These are phyloP conservation scores for Fissipunctia ypsillon DNA, from an alignment of 2,888 invertebrate genomes.

Conservation along the genomic window DNA sequence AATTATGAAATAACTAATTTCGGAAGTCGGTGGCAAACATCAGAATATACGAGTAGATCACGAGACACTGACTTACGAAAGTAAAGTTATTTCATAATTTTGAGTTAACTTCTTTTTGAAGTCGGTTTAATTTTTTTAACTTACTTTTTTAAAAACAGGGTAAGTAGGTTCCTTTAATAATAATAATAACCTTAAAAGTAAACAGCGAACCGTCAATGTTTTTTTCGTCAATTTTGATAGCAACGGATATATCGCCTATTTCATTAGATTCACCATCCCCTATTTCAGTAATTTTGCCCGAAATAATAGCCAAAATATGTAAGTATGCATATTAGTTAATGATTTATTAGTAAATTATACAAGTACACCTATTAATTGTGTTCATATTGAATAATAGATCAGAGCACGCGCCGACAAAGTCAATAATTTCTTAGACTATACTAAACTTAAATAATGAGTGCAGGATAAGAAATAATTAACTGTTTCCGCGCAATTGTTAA, in stretches of 20 bases:
- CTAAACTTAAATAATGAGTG: conserved; percentile 39
- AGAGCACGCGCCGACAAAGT: conserved; percentile 72
- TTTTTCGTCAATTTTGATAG: not conserved
- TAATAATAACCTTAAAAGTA: not conserved
- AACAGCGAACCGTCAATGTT: not conserved
- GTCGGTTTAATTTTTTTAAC: too few relatives aligned
- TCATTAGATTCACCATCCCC: not conserved
- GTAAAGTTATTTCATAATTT: too few relatives aligned
- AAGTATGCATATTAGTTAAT: conserved; percentile 11
- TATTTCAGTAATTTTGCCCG: not conserved
- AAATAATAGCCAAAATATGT: conserved; percentile 4
- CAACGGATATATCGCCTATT: not conserved
- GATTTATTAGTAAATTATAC: conserved; percentile 14
- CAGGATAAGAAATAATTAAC: conserved; percentile 52
- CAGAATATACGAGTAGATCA: too few relatives aligned
- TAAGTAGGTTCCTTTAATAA: not conserved
- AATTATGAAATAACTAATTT: too few relatives aligned
- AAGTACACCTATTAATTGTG: conserved; percentile 40
- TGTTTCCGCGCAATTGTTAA: not conserved
- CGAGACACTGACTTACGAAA: too few relatives aligned
- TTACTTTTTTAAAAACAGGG: too few relatives aligned
- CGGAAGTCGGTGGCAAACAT: too few relatives aligned
- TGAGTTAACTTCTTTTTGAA: too few relatives aligned
- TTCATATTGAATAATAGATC: conserved; percentile 68
- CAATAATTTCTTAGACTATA: conserved; percentile 62